Percentiles rank a stretch among this genome's conserved stretches.
These are phyloP conservation scores for Arizona elegans DNA, from an alignment of 2,113 vertebrate genomes.

Conservation along the genomic window DNA sequence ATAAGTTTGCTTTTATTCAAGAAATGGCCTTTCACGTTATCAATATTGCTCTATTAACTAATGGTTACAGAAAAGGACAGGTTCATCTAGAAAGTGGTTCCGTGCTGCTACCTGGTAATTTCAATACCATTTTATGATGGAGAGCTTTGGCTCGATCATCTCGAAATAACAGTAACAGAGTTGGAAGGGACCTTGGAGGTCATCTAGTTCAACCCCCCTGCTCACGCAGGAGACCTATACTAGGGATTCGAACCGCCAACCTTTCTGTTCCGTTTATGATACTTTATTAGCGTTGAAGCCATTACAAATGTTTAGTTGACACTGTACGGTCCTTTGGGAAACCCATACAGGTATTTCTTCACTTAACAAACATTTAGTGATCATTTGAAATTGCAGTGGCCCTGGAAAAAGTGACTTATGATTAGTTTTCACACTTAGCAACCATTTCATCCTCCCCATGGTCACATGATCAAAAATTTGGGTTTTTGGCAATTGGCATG, in stretches of 20 bases:
- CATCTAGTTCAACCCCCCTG: no score
- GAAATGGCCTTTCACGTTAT: background rate
- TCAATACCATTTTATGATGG: background rate
- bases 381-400: background rate
- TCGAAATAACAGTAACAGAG: no score
- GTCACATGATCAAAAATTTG: background rate
- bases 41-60: background rate
- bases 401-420: background rate
- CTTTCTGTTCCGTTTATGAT: background rate
- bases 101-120: background rate
- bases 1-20: conserved; percentile 27
- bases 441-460: background rate
- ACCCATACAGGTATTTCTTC: background rate
- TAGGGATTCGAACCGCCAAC: no score
- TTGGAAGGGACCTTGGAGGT: no score
- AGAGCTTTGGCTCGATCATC: background rate
- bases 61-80: background rate
- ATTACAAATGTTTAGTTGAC: background rate
- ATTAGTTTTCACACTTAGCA: background rate
- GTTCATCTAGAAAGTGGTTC: background rate
- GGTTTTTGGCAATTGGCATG: background rate
- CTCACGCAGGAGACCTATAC: no score
- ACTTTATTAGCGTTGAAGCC: background rate
- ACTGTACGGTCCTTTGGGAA: background rate
- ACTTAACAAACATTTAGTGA: background rate